Evolutionary conservation across 2,797 vertebrate species (phyloP), one percentile per base, ranked within the genome.

Genomic region (Pteropus rufus): DNA sequence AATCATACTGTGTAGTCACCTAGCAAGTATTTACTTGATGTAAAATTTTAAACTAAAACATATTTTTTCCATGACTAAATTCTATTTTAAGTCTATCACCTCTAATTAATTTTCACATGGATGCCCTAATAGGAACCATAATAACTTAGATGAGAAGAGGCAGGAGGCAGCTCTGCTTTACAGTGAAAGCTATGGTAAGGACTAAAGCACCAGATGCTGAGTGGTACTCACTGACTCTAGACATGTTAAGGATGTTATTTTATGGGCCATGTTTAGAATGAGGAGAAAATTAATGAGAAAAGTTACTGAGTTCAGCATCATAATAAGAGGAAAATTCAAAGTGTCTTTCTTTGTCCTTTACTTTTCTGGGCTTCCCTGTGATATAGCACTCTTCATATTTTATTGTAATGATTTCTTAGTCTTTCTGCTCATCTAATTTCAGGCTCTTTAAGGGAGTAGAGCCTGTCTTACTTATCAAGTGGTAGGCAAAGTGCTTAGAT

Each of bases 21-120:
- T 73, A 94, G 39, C 70, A 76, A 96, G 39, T 86, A 41, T 84
- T 79, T 83, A 75, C 64, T 77, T 94, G 36, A 82, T 92, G 24
- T n/a, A 6, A 81, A 86, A 73, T 79, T 94, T 95, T 89, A 67
- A 46, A 8, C 64, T 84, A 39, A 93, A 80, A 56, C 26, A 75
- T 3, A 62, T 39, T 46, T 90, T 83, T 77, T 18, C 62, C 16
- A 18, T 2, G 18, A 90, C 18, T 95, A 72, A 90, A 31, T 93
- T 90, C 39, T 77, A 80, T 89, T 93, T 83, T 16, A 70, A 84
- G 10, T 93, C 31, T 52, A 52, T 64, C 49, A 64, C 31, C 44
- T 85, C 46, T 84, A 76, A 76, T 70, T 64, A 90, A 80, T 94
- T 79, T 88, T 39, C 58, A 34, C 2, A 29, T 31, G 39, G 69